phyloP scores from a whole-genome alignment of 2,113 vertebrate genomes.

The Helogale parvula region DNA sequence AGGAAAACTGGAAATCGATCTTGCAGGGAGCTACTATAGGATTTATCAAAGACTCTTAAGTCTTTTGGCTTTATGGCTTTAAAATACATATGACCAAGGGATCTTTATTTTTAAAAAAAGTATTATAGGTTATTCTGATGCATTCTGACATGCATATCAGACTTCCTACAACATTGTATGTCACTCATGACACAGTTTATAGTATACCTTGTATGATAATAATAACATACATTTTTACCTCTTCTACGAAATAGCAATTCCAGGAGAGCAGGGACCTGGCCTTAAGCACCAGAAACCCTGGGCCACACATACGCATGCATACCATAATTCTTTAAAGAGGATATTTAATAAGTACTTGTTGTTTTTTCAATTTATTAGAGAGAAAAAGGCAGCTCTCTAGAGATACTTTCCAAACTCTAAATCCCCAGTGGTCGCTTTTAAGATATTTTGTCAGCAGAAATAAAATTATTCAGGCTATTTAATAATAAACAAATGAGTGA shows the following conservation, averaged over 20 bases:
- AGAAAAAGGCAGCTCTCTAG: background rate
- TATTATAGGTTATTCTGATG: background rate
- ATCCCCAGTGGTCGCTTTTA: background rate
- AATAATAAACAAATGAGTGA: background rate
- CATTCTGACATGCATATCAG: background rate
- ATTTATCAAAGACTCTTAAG: background rate
- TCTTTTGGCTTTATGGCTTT: background rate
- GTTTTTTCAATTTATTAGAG: background rate
- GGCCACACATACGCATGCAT: background rate
- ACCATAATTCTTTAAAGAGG: background rate
- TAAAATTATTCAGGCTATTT: background rate
- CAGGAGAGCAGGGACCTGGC: background rate
- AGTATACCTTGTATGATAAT: background rate
- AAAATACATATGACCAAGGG: background rate
- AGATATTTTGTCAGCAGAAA: slow-evolving; percentile 19
- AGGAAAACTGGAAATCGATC: background rate
- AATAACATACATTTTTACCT: background rate
- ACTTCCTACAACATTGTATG: background rate
- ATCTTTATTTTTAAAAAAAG: background rate
- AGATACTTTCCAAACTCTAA: background rate
- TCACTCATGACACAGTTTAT: background rate
- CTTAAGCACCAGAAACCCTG: background rate
- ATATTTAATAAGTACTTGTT: background rate
- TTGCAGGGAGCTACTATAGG: background rate
- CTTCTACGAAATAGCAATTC: background rate